These are phyloP conservation scores for Megaceryle maxima DNA, from an alignment of 2,113 vertebrate species.

Conservation along the genomic window DNA sequence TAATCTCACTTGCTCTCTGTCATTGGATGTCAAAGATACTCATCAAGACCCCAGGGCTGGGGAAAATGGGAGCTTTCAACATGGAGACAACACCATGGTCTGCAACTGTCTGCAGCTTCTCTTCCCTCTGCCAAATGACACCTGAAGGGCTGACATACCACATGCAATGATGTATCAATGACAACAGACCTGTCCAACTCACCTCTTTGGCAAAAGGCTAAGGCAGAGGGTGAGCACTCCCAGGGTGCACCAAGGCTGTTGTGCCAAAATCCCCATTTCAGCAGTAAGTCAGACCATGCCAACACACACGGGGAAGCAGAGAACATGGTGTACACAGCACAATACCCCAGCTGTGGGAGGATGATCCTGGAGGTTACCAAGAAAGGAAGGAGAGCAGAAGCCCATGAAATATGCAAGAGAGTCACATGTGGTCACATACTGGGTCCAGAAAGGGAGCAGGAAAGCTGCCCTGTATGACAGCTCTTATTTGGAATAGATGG, in stretches of 20 bases:
- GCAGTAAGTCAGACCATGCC: neutral
- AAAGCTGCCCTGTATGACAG: neutral
- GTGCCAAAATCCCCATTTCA: neutral
- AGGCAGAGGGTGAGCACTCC: neutral
- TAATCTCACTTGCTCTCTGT: neutral
- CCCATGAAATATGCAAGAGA: neutral
- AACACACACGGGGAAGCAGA: neutral
- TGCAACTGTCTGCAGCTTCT: neutral
- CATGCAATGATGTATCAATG: neutral
- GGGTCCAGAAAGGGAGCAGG: neutral
- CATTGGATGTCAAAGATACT: neutral
- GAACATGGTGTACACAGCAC: neutral
- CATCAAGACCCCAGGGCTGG: neutral
- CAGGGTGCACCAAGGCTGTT: rapidly evolving
- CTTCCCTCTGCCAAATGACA: neutral
- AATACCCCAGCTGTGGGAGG: rapidly evolving
- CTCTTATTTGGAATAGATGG: neutral
- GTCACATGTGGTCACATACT: neutral
- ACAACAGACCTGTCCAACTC: neutral
- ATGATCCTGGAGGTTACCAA: neutral
- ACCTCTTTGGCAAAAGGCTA: neutral
- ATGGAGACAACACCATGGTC: rapidly evolving
- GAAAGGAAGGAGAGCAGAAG: neutral
- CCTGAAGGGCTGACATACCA: neutral
- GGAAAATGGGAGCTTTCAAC: neutral